Conservation (phyloP, 1,140 invertebrate genomes). For the Neuroterus valhalla region DNA sequence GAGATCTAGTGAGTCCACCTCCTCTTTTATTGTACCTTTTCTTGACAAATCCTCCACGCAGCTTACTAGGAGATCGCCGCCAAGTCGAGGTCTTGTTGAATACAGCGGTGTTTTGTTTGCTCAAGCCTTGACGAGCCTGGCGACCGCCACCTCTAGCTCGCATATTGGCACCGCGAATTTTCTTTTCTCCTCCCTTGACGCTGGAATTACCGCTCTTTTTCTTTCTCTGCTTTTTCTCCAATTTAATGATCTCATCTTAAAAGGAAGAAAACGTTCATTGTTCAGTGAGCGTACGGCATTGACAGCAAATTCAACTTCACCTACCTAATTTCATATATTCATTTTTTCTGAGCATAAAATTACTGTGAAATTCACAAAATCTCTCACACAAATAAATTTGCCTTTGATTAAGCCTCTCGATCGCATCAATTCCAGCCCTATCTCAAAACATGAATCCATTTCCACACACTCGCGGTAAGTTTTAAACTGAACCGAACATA, state of each 20-base stretch:
- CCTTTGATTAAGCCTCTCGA: too few relatives aligned
- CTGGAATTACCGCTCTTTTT: slow-evolving; percentile 42
- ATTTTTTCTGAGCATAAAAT: too few relatives aligned
- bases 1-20: slow-evolving; percentile 50
- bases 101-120: slow-evolving; percentile 33
- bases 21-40: slow-evolving; percentile 64
- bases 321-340: too few relatives aligned
- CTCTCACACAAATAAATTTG: too few relatives aligned
- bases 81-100: slow-evolving; percentile 32
- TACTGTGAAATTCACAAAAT: too few relatives aligned
- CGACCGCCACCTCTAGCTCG: slow-evolving; percentile 39
- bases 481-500: too few relatives aligned
- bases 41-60: slow-evolving; percentile 60
- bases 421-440: too few relatives aligned
- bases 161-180: slow-evolving; percentile 36
- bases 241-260: slow-evolving; percentile 76
- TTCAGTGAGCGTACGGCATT: slow-evolving; percentile 65
- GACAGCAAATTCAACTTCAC: slow-evolving; percentile 46
- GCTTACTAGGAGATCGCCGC: slow-evolving; percentile 42
- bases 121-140: slow-evolving; percentile 6
- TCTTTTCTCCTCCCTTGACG: slow-evolving; percentile 44
- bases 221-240: slow-evolving; percentile 75
- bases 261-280: slow-evolving; percentile 68
- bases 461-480: too few relatives aligned
- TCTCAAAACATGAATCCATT: too few relatives aligned